These are phyloP conservation scores for Hoplodrina blanda DNA, from an alignment of 2,888 invertebrate species.

Conservation along the genomic window DNA sequence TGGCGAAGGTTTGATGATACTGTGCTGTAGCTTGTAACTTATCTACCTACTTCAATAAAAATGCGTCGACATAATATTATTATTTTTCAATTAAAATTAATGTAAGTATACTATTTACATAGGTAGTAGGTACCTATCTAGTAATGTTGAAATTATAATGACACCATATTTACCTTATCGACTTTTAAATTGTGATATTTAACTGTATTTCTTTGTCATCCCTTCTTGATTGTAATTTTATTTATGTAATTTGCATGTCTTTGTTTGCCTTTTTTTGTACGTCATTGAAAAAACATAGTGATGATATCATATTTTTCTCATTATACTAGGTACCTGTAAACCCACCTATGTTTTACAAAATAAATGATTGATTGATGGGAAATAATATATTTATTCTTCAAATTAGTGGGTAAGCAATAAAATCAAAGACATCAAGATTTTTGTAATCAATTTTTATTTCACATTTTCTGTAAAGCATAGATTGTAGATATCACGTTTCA, in stretches of 20 bases:
- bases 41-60: slow-evolving; percentile 63
- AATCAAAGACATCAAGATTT: slow-evolving; percentile 55
- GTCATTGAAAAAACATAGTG: too few species aligned
- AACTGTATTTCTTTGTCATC: too few species aligned
- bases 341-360: too few species aligned
- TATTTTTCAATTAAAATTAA: slow-evolving; percentile 13
- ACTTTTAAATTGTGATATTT: too few species aligned
- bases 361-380: neutral
- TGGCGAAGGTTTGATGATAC: slow-evolving; percentile 65
- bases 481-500: slow-evolving; percentile 90
- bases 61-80: slow-evolving; percentile 34
- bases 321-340: too few species aligned
- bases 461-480: slow-evolving; percentile 90
- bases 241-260: too few species aligned
- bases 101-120: neutral
- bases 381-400: neutral
- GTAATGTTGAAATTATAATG: too few species aligned
- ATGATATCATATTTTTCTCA: too few species aligned
- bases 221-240: too few species aligned
- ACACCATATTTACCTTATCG: too few species aligned
- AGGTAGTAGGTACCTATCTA: too few species aligned
- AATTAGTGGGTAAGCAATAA: slow-evolving; percentile 3
- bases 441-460: slow-evolving; percentile 89
- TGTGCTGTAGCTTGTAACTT: slow-evolving; percentile 66
- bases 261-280: too few species aligned